phyloP scores from a whole-genome alignment of 2,888 invertebrate genomes.

The Metellina segmentata region DNA sequence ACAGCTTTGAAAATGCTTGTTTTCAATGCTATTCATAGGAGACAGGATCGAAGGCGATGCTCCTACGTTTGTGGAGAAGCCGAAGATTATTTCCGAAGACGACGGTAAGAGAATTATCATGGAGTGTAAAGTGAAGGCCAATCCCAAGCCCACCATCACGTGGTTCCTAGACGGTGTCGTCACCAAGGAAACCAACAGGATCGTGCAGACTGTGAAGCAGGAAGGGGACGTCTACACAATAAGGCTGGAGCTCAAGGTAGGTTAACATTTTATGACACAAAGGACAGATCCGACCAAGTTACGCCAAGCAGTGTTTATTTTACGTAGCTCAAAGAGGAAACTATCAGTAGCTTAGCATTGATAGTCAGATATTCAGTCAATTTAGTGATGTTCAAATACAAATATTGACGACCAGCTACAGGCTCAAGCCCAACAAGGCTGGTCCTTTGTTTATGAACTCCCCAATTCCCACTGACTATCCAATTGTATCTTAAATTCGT shows the following conservation, averaged over 20 bases:
- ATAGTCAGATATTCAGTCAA: neutral
- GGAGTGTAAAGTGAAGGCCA: constrained; percentile 94
- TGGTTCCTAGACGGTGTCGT: constrained; percentile 76
- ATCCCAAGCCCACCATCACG: constrained; percentile 89
- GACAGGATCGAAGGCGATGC: constrained; percentile 83
- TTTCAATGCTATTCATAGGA: constrained; percentile 78
- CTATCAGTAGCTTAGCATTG: neutral
- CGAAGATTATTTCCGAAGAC: constrained; percentile 98
- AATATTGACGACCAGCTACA: too few species aligned
- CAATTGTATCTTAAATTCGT: too few species aligned
- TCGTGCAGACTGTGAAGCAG: constrained; percentile 90
- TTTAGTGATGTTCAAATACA: neutral
- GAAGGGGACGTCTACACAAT: constrained; percentile 93
- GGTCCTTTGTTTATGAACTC: too few species aligned
- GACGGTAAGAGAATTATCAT: constrained; percentile 97
- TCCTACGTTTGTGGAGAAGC: constrained; percentile 98
- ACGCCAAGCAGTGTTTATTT: neutral
- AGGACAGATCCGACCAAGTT: neutral
- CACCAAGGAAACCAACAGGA: constrained; percentile 76
- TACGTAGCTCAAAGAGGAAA: neutral
- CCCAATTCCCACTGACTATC: too few species aligned
- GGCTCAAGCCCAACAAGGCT: too few species aligned
- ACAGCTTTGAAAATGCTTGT: too few species aligned
- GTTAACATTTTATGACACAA: constrained; percentile 36
- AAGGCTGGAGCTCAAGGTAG: constrained; percentile 89